Conservation (phyloP, 2,888 invertebrate species). For the Nephrocerus scutellatus region DNA sequence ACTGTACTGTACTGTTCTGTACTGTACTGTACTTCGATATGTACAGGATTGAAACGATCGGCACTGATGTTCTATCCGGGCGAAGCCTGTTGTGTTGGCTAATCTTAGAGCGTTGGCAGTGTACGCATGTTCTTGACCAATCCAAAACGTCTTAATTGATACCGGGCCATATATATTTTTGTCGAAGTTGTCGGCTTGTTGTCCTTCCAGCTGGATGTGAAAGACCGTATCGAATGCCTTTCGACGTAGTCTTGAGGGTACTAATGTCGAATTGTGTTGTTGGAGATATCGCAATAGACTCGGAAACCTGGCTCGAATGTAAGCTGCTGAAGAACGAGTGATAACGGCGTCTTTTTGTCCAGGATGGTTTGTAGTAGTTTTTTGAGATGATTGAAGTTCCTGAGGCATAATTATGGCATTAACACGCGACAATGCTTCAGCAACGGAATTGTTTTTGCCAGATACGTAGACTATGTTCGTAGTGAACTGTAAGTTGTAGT, state of each 20-base stretch:
- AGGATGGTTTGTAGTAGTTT: neutral
- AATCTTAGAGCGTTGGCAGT: constrained; percentile 34
- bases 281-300: constrained; percentile 23
- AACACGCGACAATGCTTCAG: constrained; percentile 5
- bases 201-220: constrained; percentile 19
- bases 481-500: too few species aligned
- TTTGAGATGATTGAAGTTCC: neutral
- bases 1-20: too few species aligned
- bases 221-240: constrained; percentile 19
- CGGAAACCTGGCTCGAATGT: constrained; percentile 5
- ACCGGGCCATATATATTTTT: constrained; percentile 28
- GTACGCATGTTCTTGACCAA: constrained; percentile 32
- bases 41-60: constrained; percentile 11
- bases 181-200: constrained; percentile 22
- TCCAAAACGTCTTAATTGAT: constrained; percentile 27
- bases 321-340: constrained; percentile 4
- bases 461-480: too few species aligned
- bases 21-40: too few species aligned
- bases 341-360: constrained; percentile 1
- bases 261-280: constrained; percentile 20
- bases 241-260: constrained; percentile 21
- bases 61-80: constrained; percentile 15
- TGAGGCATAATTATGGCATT: constrained; percentile 5
- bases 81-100: constrained; percentile 25
- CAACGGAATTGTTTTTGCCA: too few species aligned